Evolutionary conservation across 2,113 vertebrate genomes (phyloP).

Genomic region (Steatornis caripensis): DNA sequence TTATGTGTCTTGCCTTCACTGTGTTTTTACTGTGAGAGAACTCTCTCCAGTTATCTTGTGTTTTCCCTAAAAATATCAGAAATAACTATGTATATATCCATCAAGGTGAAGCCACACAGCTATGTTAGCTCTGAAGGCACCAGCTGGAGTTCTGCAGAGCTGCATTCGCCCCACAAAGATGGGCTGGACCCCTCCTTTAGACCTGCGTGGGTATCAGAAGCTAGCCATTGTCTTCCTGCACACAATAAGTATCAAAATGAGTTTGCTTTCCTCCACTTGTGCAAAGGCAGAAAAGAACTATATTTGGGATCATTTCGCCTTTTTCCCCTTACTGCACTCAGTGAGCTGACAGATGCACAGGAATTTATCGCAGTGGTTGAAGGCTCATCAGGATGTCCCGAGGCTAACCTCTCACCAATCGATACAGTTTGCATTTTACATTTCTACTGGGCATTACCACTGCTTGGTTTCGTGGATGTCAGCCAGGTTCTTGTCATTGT

Average conservation of each 20-base stretch:
- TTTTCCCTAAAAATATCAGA: not conserved
- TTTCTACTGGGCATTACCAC: not conserved
- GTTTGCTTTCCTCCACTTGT: not conserved
- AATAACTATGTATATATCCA: not conserved
- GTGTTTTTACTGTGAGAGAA: not conserved
- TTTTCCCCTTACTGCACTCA: not conserved
- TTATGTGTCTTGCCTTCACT: not conserved
- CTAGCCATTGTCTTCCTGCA: not conserved
- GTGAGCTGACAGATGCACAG: not conserved
- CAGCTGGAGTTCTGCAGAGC: not conserved
- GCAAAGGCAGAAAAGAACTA: not conserved
- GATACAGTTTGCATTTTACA: not conserved
- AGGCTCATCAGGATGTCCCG: fast-evolving
- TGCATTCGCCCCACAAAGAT: fast-evolving
- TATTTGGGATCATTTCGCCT: not conserved
- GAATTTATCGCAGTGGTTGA: not conserved
- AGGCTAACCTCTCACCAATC: not conserved
- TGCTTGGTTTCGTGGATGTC: not conserved
- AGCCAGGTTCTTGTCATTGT: not conserved
- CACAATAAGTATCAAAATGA: not conserved
- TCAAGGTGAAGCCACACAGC: not conserved
- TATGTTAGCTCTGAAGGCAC: not conserved
- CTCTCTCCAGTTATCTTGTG: not conserved
- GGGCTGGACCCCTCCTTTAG: not conserved
- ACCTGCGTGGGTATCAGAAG: fast-evolving